phyloP scores from a whole-genome alignment of 1,140 invertebrate genomes.

The Ephestia elutella region DNA sequence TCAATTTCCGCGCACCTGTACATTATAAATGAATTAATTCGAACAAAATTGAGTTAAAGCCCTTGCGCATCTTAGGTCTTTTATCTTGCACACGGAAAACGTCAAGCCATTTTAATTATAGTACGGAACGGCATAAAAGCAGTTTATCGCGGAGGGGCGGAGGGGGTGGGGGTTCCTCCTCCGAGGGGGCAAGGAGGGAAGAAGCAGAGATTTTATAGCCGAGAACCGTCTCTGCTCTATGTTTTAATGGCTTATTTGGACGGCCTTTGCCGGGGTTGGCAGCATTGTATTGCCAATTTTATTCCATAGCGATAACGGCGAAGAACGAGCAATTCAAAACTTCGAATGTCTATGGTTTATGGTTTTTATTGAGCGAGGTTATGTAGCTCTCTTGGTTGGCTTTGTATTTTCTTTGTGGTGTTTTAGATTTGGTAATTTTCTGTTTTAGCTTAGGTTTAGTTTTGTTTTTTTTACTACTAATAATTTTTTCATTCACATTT shows the following conservation, averaged over 20 bases:
- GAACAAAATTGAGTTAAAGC: neutral
- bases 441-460: too few species aligned
- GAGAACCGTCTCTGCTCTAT: conserved; percentile 56
- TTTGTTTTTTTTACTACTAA: too few species aligned
- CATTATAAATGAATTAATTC: conserved; percentile 4
- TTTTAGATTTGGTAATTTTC: too few species aligned
- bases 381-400: neutral
- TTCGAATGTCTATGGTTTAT: neutral
- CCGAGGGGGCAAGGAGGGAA: conserved; percentile 39
- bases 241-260: conserved; percentile 69
- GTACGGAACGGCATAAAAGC: conserved; percentile 62
- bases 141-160: conserved; percentile 48
- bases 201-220: conserved; percentile 71
- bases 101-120: conserved; percentile 69
- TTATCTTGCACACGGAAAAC: conserved; percentile 53
- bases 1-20: conserved; percentile 1
- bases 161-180: conserved; percentile 9
- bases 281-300: conserved; percentile 61
- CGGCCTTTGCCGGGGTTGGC: conserved; percentile 54
- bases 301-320: conserved; percentile 54
- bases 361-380: neutral
- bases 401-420: neutral
- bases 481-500: too few species aligned
- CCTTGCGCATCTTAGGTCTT: conserved; percentile 42
- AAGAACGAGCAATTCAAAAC: neutral